A percentile compares a stretch with the other conserved stretches of the same genome.
These are phyloP conservation scores for Calameuta idolon DNA, from an alignment of 2,888 invertebrate genomes.

Conservation along the genomic window DNA sequence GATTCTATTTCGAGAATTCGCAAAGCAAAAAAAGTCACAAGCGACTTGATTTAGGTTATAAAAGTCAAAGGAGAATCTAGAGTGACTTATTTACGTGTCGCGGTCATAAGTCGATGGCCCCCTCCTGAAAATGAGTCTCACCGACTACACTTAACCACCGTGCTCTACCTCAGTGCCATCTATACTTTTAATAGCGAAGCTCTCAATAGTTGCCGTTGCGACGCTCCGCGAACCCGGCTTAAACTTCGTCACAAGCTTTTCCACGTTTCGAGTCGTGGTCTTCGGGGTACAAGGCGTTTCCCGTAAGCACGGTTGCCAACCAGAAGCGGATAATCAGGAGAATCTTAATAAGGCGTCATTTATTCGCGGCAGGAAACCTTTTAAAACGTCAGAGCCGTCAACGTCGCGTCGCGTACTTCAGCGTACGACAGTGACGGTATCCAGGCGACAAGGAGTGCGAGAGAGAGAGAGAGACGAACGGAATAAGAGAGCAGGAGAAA, in stretches of 20 bases:
- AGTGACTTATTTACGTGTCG: not conserved
- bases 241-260: not conserved
- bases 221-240: not conserved
- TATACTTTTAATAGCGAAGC: not conserved
- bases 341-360: conserved; percentile 24
- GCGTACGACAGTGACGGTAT: not conserved
- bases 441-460: conserved; percentile 3
- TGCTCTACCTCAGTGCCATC: not conserved
- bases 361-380: conserved; percentile 23
- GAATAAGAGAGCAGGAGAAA: not conserved
- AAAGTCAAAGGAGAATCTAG: not conserved
- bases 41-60: not conserved
- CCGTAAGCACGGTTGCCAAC: not conserved
- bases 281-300: not conserved
- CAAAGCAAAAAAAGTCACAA: no score
- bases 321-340: not conserved
- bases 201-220: not conserved
- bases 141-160: not conserved
- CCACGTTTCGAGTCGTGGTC: not conserved
- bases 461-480: conserved; percentile 4
- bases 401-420: not conserved
- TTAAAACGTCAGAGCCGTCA: conserved; percentile 24
- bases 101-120: not conserved
- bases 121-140: not conserved
- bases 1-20: not conserved